Evolutionary conservation across 1,140 invertebrate species (phyloP).

Genomic region (Macrotrachela quadricornifera): DNA sequence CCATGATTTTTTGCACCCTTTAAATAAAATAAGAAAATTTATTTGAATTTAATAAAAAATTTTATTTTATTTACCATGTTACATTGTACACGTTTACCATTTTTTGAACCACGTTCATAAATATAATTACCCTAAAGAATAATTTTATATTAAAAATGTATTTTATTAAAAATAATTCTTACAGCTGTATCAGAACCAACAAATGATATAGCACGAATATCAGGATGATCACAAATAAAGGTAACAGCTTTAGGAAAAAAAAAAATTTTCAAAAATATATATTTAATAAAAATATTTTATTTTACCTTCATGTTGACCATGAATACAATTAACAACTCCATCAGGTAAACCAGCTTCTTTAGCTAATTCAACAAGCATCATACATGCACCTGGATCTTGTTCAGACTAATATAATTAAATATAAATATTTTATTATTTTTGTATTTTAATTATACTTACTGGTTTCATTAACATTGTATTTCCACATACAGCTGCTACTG

Average conservation of each 20-base stretch:
- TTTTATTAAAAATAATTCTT: slow-evolving; percentile 20
- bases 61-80: slow-evolving; percentile 48
- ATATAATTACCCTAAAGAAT: slow-evolving; percentile 65
- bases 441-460: too few species aligned
- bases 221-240: slow-evolving; percentile 86
- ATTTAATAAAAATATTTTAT: neutral
- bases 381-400: slow-evolving; percentile 79
- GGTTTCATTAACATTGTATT: slow-evolving; percentile 55
- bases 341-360: slow-evolving; percentile 72
- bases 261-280: neutral
- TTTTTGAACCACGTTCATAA: slow-evolving; percentile 62
- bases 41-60: neutral
- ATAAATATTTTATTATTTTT: too few species aligned
- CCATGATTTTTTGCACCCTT: slow-evolving; percentile 93
- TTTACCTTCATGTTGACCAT: slow-evolving; percentile 53
- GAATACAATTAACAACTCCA: slow-evolving; percentile 82
- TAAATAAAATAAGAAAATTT: slow-evolving; percentile 8
- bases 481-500: slow-evolving; percentile 70
- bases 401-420: slow-evolving; percentile 41
- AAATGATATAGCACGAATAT: slow-evolving; percentile 90
- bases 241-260: slow-evolving; percentile 45
- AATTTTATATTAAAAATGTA: neutral
- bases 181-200: slow-evolving; percentile 84
- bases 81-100: slow-evolving; percentile 84
- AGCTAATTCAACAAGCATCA: slow-evolving; percentile 72